phyloP scores from a whole-genome alignment of 2,888 invertebrate genomes.

The Pyrochroa serraticornis region DNA sequence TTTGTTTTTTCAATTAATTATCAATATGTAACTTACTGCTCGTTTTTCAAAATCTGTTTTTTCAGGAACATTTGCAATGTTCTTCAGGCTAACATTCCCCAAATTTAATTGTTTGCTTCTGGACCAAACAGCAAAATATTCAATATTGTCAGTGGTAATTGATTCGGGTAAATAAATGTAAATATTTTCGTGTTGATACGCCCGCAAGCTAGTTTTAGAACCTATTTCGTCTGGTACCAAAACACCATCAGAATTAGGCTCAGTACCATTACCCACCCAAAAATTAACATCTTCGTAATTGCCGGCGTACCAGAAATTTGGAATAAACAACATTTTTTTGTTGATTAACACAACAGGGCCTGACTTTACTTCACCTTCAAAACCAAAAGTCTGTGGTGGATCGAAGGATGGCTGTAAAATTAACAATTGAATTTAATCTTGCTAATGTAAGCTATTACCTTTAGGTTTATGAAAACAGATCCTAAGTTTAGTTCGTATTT shows the following conservation, averaged over 20 bases:
- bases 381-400: slow-evolving; percentile 19
- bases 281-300: slow-evolving; percentile 35
- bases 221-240: slow-evolving; percentile 36
- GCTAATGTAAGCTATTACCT: neutral
- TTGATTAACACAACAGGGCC: slow-evolving; percentile 41
- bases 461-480: neutral
- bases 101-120: slow-evolving; percentile 27
- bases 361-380: slow-evolving; percentile 33
- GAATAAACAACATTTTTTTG: slow-evolving; percentile 41
- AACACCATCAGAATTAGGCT: slow-evolving; percentile 23
- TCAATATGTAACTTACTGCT: neutral
- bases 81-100: slow-evolving; percentile 26
- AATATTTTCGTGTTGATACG: slow-evolving; percentile 38
- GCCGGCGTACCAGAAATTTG: slow-evolving; percentile 39
- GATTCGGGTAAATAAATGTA: slow-evolving; percentile 38
- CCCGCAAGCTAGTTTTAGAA: slow-evolving; percentile 20
- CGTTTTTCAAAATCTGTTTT: slow-evolving; percentile 1
- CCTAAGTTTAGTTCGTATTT: slow-evolving; percentile 18
- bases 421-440: neutral
- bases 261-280: slow-evolving; percentile 39
- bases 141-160: slow-evolving; percentile 35
- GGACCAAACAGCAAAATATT: slow-evolving; percentile 43
- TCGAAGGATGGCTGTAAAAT: neutral
- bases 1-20: neutral
- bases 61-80: slow-evolving; percentile 18